Evolutionary conservation across 2,113 vertebrate genomes (phyloP).

Genomic region (Microcebus tavaratra): DNA sequence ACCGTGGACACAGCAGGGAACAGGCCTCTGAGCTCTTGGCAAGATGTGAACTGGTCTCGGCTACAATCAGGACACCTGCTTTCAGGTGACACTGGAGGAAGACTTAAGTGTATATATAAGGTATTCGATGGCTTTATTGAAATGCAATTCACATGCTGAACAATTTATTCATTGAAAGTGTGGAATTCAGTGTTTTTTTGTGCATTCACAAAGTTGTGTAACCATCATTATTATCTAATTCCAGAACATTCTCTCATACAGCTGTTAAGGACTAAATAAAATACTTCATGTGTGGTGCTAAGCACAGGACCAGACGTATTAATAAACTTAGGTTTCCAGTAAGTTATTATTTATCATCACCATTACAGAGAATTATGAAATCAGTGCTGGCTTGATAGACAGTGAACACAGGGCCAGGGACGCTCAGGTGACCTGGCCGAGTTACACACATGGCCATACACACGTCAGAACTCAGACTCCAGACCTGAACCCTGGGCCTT

Average conservation of each 20-base stretch:
- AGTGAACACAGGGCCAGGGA: accelerated
- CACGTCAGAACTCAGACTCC: neutral
- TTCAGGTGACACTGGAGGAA: neutral
- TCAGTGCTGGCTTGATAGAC: neutral
- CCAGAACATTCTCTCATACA: neutral
- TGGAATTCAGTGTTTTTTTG: accelerated
- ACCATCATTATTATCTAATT: neutral
- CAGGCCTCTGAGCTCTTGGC: neutral
- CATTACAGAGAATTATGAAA: neutral
- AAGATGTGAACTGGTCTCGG: too few species aligned
- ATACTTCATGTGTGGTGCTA: accelerated
- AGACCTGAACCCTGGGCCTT: neutral
- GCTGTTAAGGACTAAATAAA: neutral
- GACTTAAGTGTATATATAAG: accelerated
- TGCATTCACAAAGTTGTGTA: neutral
- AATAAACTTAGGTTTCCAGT: too few species aligned
- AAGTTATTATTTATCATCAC: accelerated
- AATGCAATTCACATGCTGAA: accelerated
- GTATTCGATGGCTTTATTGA: accelerated
- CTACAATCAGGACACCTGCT: too few species aligned
- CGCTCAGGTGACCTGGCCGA: neutral
- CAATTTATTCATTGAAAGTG: accelerated
- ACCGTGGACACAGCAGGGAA: accelerated
- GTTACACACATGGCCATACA: neutral
- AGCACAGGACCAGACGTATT: accelerated